phyloP scores from a whole-genome alignment of 2,113 vertebrate genomes.

The Tachycineta bicolor region DNA sequence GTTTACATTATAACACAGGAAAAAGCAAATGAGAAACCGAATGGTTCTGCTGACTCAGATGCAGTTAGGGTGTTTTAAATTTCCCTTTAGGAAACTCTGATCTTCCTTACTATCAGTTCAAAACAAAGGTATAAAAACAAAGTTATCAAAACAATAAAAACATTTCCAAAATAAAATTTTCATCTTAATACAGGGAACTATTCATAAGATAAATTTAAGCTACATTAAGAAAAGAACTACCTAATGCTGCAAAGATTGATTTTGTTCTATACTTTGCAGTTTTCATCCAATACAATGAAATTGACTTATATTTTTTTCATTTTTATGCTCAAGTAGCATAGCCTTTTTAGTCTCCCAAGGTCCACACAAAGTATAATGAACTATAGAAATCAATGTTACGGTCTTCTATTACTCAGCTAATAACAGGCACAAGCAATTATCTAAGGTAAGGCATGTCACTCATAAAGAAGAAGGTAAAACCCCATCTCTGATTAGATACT shows the following conservation, averaged over 20 bases:
- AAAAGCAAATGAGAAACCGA: background rate
- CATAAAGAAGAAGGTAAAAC: background rate
- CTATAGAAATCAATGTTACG: background rate
- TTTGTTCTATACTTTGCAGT: background rate
- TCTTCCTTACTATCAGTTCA: background rate
- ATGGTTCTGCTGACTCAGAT: background rate
- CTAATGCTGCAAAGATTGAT: background rate
- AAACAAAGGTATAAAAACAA: background rate
- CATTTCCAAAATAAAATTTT: background rate
- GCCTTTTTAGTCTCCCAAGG: background rate
- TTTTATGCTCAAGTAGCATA: background rate
- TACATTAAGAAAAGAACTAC: background rate
- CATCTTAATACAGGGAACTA: background rate
- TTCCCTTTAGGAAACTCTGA: background rate
- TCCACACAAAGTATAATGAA: background rate
- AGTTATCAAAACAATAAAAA: background rate
- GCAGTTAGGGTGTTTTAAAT: background rate
- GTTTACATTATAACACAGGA: background rate
- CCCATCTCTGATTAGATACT: background rate
- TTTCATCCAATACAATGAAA: background rate
- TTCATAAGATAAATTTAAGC: background rate
- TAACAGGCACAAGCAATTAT: slow-evolving; percentile 8
- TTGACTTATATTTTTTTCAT: background rate
- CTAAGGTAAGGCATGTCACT: background rate
- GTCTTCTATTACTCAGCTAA: slow-evolving; percentile 3